Evolutionary conservation across 53 echinoderm and acorn worm species (phyloP).

Genomic region (Echinarachnius parma): DNA sequence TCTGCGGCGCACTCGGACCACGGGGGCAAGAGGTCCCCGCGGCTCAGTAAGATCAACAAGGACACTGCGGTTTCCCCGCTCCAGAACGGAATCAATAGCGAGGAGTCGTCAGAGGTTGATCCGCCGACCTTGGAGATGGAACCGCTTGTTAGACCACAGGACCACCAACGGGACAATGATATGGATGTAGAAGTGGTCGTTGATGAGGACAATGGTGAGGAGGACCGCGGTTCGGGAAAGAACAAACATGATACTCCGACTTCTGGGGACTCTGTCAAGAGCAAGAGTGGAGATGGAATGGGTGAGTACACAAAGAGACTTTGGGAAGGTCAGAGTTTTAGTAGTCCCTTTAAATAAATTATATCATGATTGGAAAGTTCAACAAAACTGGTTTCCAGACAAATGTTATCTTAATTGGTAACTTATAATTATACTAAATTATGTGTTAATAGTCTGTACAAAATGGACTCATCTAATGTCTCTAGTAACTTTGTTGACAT

Average conservation of each 20-base stretch:
- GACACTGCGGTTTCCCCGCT: neutral
- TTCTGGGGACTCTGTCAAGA: conserved; percentile 28
- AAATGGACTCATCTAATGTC: no score
- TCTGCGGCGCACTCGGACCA: no score
- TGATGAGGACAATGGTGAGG: neutral
- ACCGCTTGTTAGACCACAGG: neutral
- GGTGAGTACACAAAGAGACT: no score
- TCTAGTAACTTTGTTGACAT: no score
- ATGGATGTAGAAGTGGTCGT: neutral
- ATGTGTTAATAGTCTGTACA: no score
- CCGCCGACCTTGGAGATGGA: conserved; percentile 30
- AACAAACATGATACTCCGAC: conserved; percentile 41
- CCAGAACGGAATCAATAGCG: conserved; percentile 28
- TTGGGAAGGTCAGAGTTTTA: no score
- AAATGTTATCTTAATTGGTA: no score
- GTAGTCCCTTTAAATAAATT: no score
- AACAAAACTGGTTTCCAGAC: no score
- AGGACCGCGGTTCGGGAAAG: neutral
- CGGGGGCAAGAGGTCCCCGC: conserved; percentile 6
- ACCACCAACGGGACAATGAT: neutral
- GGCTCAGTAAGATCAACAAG: neutral
- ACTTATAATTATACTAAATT: no score
- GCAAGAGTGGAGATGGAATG: conserved; percentile 5
- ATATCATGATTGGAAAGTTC: no score
- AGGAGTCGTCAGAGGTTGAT: conserved; percentile 24